These are phyloP conservation scores for Liopterus haemorrhoidalis DNA, from an alignment of 2,888 invertebrate species.

Conservation along the genomic window DNA sequence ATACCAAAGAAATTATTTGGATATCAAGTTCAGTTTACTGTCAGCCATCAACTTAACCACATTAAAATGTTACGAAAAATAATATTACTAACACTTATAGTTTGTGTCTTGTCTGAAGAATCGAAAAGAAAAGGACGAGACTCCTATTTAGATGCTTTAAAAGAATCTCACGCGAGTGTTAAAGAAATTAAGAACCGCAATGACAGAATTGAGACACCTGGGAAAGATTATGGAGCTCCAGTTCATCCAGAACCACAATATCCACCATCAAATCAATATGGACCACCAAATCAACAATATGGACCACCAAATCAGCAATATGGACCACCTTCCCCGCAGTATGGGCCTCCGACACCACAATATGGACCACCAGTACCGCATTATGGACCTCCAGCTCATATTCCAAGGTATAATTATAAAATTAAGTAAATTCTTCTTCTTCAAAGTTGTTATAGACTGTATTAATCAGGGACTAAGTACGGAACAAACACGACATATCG, in stretches of 20 bases:
- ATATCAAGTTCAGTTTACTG: no score
- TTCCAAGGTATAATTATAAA: constrained; percentile 29
- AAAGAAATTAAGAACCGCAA: constrained; percentile 48
- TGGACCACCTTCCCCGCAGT: constrained; percentile 27
- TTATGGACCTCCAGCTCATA: constrained; percentile 37
- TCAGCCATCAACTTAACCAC: background rate
- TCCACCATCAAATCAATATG: constrained; percentile 30
- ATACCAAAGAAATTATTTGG: no score
- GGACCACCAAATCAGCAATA: constrained; percentile 42
- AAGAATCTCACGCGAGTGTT: constrained; percentile 49
- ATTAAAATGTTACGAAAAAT: constrained; percentile 7
- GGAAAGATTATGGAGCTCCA: constrained; percentile 47
- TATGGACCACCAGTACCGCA: constrained; percentile 32
- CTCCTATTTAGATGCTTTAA: constrained; percentile 61
- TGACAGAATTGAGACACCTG: constrained; percentile 46
- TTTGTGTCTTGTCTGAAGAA: constrained; percentile 16
- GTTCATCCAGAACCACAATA: constrained; percentile 41
- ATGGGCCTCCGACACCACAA: constrained; percentile 34
- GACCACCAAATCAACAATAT: constrained; percentile 39
- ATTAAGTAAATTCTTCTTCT: no score
- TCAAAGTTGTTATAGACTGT: no score
- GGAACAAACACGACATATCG: no score
- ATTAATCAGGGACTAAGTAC: no score
- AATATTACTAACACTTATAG: constrained; percentile 4
- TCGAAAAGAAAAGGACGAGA: constrained; percentile 46